phyloP scores from a whole-genome alignment of 2,888 invertebrate species.

The Idaea dimidiata region DNA sequence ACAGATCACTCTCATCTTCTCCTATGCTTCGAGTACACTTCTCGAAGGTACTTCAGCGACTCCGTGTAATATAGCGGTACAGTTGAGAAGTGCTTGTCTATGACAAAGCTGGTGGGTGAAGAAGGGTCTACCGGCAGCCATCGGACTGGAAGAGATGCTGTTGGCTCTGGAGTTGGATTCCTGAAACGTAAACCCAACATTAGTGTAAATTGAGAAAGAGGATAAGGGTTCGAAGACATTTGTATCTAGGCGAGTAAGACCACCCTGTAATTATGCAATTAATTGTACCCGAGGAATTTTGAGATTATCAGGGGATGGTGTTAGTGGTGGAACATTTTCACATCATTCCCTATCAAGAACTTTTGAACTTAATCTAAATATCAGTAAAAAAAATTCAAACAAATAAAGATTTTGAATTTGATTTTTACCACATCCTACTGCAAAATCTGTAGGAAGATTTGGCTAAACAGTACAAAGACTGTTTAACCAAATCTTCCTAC shows the following conservation, averaged over 20 bases:
- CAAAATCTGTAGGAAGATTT: no score
- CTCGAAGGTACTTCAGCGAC: slow-evolving; percentile 45
- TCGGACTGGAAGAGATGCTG: slow-evolving; percentile 42
- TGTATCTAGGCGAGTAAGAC: not conserved
- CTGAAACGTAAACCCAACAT: slow-evolving; percentile 37
- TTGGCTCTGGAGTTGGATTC: slow-evolving; percentile 54
- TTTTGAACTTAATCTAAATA: no score
- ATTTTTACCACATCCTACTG: no score
- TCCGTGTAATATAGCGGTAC: slow-evolving; percentile 51
- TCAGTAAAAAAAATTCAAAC: no score
- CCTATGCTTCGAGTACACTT: slow-evolving; percentile 55
- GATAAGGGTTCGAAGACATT: not conserved
- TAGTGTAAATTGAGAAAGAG: not conserved
- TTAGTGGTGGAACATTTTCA: no score
- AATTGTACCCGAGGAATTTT: no score
- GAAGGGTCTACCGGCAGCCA: slow-evolving; percentile 46
- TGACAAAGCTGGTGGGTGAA: slow-evolving; percentile 44
- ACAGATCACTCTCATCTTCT: slow-evolving; percentile 30
- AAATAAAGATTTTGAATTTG: no score
- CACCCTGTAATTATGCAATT: no score
- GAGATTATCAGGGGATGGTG: no score
- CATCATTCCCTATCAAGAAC: no score
- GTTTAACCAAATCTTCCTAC: no score
- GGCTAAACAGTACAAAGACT: no score
- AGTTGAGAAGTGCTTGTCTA: slow-evolving; percentile 45